These are phyloP conservation scores for Charadrius vociferus DNA, from an alignment of 2,113 vertebrate genomes.

Conservation along the genomic window DNA sequence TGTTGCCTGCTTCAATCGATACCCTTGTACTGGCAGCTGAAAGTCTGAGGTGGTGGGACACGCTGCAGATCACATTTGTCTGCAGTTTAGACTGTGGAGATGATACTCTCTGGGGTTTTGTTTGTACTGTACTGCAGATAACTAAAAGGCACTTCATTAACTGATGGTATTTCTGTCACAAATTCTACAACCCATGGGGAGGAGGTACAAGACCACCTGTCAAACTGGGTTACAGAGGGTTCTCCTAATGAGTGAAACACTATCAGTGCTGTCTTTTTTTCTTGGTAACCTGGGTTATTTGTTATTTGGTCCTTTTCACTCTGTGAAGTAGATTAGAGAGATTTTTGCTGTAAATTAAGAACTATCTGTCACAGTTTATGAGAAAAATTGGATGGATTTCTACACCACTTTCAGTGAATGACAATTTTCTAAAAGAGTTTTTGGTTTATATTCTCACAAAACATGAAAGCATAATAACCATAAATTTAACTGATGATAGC, in stretches of 20 bases:
- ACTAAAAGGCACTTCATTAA: background rate
- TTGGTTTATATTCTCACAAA: constrained; percentile 54
- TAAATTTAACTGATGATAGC: constrained; percentile 54
- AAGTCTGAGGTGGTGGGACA: background rate
- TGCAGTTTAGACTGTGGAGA: background rate
- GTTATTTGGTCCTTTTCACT: background rate
- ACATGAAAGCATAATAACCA: constrained; percentile 48
- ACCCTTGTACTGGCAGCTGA: background rate
- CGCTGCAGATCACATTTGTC: background rate
- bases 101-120: background rate
- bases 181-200: background rate
- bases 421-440: constrained; percentile 51
- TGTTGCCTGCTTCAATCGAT: background rate
- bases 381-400: constrained; percentile 41
- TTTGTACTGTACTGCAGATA: background rate
- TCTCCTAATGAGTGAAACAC: background rate
- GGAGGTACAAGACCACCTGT: background rate
- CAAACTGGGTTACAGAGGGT: background rate
- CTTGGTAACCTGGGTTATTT: background rate
- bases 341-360: background rate
- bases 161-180: background rate
- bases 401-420: background rate
- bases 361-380: constrained; percentile 5
- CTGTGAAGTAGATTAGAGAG: background rate
- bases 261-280: background rate